These are phyloP conservation scores for Drosophila azteca DNA, from an alignment of 1,140 invertebrate species.

Conservation along the genomic window DNA sequence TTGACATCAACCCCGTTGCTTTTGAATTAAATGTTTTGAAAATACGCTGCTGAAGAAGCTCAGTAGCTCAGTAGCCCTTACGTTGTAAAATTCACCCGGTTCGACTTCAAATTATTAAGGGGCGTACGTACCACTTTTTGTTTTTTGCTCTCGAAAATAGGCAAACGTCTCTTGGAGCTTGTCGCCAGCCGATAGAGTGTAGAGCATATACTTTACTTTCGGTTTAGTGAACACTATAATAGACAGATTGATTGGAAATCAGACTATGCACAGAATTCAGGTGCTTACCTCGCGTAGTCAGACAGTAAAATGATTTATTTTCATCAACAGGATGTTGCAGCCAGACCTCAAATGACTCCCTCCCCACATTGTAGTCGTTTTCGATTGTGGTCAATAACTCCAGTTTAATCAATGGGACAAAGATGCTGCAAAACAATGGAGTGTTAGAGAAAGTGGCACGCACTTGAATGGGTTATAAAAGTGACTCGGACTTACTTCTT, in stretches of 20 bases:
- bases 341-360: slow-evolving; percentile 22
- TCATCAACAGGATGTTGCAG: slow-evolving; percentile 13
- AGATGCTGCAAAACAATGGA: slow-evolving; percentile 37
- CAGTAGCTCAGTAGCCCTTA: no score
- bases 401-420: slow-evolving; percentile 72
- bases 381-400: slow-evolving; percentile 66
- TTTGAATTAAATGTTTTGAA: no score
- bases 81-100: no score
- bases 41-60: no score
- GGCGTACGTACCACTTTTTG: slow-evolving; percentile 27
- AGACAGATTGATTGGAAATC: neutral
- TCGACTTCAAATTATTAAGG: no score
- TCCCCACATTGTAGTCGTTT: slow-evolving; percentile 39
- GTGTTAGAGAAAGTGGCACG: neutral
- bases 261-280: neutral
- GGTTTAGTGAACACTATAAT: slow-evolving; percentile 22
- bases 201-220: slow-evolving; percentile 45
- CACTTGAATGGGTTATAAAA: neutral
- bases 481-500: slow-evolving; percentile 46
- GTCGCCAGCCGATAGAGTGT: slow-evolving; percentile 36
- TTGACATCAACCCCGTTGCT: no score
- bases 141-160: slow-evolving; percentile 8
- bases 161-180: slow-evolving; percentile 56
- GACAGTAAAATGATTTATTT: slow-evolving; percentile 27
- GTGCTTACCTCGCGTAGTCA: slow-evolving; percentile 52